Percentiles rank a stretch among this genome's conserved stretches.
These are phyloP conservation scores for Callimorpha dominula DNA, from an alignment of 2,888 invertebrate genomes.

Conservation along the genomic window DNA sequence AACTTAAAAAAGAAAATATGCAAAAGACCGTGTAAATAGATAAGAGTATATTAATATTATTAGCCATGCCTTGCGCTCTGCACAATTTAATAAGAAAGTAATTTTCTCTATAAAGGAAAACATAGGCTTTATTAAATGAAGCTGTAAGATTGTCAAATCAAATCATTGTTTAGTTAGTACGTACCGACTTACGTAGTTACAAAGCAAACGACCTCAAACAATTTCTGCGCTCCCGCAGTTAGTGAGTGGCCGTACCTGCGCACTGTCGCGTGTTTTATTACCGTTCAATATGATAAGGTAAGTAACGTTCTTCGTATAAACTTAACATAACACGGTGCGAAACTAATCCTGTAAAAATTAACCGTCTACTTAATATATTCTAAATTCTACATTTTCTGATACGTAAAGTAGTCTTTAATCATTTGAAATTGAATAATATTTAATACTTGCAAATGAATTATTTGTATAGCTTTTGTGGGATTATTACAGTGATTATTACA, in stretches of 20 bases:
- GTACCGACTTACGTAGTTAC: conserved; percentile 22
- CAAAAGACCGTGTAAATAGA: too few relatives aligned
- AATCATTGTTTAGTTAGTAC: conserved; percentile 28
- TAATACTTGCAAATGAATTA: too few relatives aligned
- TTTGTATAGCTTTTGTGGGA: too few relatives aligned
- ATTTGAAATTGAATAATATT: background rate
- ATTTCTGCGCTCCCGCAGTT: conserved; percentile 38
- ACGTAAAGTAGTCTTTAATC: too few relatives aligned
- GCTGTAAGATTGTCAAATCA: conserved; percentile 34
- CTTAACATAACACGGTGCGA: background rate
- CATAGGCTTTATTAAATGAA: conserved; percentile 24
- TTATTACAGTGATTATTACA: too few relatives aligned
- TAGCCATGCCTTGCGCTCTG: background rate
- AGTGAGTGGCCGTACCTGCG: conserved; percentile 6
- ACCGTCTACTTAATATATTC: background rate
- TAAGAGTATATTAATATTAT: background rate
- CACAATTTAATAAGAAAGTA: conserved; percentile 8
- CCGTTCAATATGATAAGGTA: conserved; percentile 39
- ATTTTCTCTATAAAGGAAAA: conserved; percentile 21
- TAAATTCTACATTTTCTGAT: background rate
- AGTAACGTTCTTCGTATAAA: conserved; percentile 34
- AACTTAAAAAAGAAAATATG: too few relatives aligned
- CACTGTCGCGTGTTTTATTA: background rate
- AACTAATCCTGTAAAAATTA: background rate
- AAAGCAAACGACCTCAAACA: conserved; percentile 48